A percentile compares a stretch with the other conserved stretches of the same genome.
phyloP scores from a whole-genome alignment of 1,140 invertebrate genomes.

The Polypedilum vanderplanki region DNA sequence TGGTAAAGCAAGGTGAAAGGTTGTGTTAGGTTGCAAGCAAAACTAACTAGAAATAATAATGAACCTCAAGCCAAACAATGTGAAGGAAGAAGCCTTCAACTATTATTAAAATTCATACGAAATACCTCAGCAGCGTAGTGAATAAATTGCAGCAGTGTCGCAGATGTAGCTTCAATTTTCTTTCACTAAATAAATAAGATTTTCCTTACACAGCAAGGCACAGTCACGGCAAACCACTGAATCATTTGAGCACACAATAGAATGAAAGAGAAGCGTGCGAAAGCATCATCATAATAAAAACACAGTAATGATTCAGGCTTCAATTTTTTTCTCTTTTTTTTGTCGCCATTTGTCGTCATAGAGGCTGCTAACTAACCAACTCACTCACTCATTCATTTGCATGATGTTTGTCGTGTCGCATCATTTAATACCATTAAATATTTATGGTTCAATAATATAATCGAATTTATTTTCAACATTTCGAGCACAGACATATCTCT shows the following conservation, averaged over 20 bases:
- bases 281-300: slow-evolving; percentile 14
- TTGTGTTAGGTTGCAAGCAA: neutral
- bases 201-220: neutral
- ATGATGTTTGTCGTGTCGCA: slow-evolving; percentile 11
- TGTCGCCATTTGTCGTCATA: neutral
- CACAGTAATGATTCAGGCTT: neutral
- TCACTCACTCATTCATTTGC: neutral
- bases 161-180: neutral
- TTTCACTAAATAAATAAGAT: slow-evolving; percentile 15
- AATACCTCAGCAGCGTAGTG: neutral
- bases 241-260: too few species aligned
- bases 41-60: slow-evolving; percentile 13
- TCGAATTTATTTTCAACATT: neutral
- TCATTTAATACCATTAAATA: slow-evolving; percentile 14
- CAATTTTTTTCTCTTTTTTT: slow-evolving; percentile 1
- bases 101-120: slow-evolving; percentile 14
- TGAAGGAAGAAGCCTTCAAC: neutral
- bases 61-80: neutral
- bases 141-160: slow-evolving; percentile 8
- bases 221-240: neutral
- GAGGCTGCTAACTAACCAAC: neutral
- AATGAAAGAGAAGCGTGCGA: neutral
- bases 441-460: slow-evolving; percentile 15
- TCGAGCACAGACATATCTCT: too few species aligned
- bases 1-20: neutral